phyloP scores from a whole-genome alignment of 2,888 invertebrate species.

The Schizotus pectinicornis region DNA sequence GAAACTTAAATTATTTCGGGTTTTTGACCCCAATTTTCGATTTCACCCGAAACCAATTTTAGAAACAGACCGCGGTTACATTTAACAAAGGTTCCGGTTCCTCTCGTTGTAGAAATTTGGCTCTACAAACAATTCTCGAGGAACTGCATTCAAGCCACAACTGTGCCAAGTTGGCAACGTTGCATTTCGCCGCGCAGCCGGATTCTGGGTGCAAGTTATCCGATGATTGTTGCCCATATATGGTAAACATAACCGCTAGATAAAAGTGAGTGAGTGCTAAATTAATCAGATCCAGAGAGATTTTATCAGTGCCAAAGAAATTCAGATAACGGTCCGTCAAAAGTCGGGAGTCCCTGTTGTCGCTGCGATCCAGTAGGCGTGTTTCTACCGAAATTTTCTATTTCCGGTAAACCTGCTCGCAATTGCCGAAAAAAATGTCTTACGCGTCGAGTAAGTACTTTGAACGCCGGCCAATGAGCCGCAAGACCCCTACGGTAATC shows the following conservation, averaged over 20 bases:
- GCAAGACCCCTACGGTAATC: constrained; percentile 1
- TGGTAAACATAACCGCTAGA: constrained; percentile 45
- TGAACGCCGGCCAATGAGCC: neutral
- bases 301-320: constrained; percentile 31
- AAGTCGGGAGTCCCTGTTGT: neutral
- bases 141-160: too few relatives aligned
- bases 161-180: too few relatives aligned
- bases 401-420: constrained; percentile 33
- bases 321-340: neutral
- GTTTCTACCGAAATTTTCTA: constrained; percentile 24
- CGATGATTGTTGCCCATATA: constrained; percentile 31
- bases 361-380: constrained; percentile 4
- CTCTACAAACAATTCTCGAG: too few relatives aligned
- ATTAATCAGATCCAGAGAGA: constrained; percentile 17
- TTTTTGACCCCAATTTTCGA: too few relatives aligned
- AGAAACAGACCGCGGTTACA: too few relatives aligned
- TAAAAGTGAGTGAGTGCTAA: constrained; percentile 20
- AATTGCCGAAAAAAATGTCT: constrained; percentile 45
- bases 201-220: too few relatives aligned
- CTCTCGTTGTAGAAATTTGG: too few relatives aligned
- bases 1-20: too few relatives aligned
- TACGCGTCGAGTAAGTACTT: constrained; percentile 50
- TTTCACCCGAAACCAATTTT: too few relatives aligned
- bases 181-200: too few relatives aligned
- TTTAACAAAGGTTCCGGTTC: too few relatives aligned